Base-by-base conservation (phyloP, 2,113 vertebrate genomes). In the Caracal caracal region DNA sequence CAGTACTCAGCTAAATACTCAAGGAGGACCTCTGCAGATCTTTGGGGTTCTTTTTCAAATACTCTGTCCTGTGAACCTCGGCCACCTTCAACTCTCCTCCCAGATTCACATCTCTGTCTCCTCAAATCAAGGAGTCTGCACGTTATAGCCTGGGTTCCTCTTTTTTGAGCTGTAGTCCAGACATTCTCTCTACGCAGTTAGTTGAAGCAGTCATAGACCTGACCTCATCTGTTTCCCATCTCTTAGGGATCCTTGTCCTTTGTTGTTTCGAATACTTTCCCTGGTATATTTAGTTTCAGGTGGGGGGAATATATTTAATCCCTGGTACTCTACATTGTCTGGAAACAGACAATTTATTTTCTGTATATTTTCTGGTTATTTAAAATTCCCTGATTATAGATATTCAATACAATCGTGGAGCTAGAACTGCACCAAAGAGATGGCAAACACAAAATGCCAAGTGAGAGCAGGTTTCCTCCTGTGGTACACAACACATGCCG, bases 341-440 rank as follows among this genome's bases (percentile, higher is more conserved):
- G 26, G 30, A 94, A 91, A 17, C 8, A 93, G 35, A 89, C 85
- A 5, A 43, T 43, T 43, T 70, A 61, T 82, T 95, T 59, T 71
- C 93, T 90, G 22, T 43, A 5, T 70, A 61, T 82, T 95, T 59
- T 71, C 93, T 90, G 22, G 15, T n/a, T 70, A 59, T 80, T 92
- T 90, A 90, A 95, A 93, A 71, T 90, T 56, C 33, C 24, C 37
- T 76, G 63, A 49, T 70, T 93, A 61, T 35, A 85, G 35, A 56
- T 94, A 11, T n/a, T 93, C 16, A 35, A 33, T 49, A 37, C 4
- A 75, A 20, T 56, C 33, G 35, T 28, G 37, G n/a, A 81, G 6
- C 71, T 85, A 90, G n/a, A 12, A n/a, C 16, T 63, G 20, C 11
- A 93, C 1, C 16, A 63, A 61, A 53, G n/a, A 93, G 6, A 92